Percentiles rank a stretch among this genome's conserved stretches.
phyloP scores from a whole-genome alignment of 2,888 invertebrate genomes.

The Dynastes maya region DNA sequence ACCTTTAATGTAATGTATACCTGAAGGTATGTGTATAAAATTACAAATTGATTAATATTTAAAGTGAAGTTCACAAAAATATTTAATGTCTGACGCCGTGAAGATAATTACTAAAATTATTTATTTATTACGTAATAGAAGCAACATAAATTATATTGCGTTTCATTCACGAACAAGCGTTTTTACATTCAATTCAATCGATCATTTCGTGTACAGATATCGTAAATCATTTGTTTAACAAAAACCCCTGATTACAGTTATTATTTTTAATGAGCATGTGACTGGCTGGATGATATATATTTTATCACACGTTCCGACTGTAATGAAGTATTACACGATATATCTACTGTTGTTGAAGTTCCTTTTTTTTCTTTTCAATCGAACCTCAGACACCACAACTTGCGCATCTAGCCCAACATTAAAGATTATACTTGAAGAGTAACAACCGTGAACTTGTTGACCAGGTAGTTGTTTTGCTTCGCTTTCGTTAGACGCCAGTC shows the following conservation, averaged over 20 bases:
- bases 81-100: no score
- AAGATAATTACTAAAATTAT: no score
- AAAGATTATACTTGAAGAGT: slow-evolving; percentile 18
- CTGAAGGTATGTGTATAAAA: no score
- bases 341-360: slow-evolving; percentile 23
- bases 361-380: slow-evolving; percentile 2
- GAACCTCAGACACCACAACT: not conserved
- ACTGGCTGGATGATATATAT: slow-evolving; percentile 46
- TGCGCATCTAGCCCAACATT: not conserved
- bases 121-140: no score
- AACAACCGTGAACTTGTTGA: slow-evolving; percentile 38
- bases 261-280: slow-evolving; percentile 49
- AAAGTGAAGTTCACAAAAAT: no score
- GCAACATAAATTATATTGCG: no score
- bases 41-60: no score
- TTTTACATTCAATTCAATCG: slow-evolving; percentile 17
- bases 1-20: not conserved
- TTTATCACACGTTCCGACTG: slow-evolving; percentile 32
- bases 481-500: slow-evolving; percentile 38
- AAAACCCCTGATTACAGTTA: slow-evolving; percentile 48
- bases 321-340: slow-evolving; percentile 37
- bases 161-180: not conserved
- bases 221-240: slow-evolving; percentile 50
- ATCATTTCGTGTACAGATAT: slow-evolving; percentile 26
- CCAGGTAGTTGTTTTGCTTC: slow-evolving; percentile 40